Evolutionary conservation across 2,113 vertebrate genomes (phyloP), one percentile per base, ranked within the genome.

Genomic region (Pseudorhombus dupliciocellatus): DNA sequence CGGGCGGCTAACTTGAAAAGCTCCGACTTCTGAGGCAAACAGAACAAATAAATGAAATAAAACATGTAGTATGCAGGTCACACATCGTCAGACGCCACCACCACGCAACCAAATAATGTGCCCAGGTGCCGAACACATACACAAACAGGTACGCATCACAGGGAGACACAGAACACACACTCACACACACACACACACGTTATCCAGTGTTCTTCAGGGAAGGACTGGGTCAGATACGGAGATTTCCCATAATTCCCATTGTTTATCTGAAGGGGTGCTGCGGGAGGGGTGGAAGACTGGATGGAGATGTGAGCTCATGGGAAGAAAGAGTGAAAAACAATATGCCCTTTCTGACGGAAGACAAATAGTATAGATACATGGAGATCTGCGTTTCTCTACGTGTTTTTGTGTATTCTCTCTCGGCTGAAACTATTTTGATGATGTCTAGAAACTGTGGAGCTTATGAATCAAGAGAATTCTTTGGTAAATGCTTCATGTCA

Each of bases 221-320:
- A 85, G 84, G 86, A 84, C 44, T 44, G 90, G 89, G 90, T 90
- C 88, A 88, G 92, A 94, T 93, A 93, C 93, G 91, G 92, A 92
- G 93, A 94, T 94, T 94, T 94, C 93, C 92, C 91, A 92, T 79
- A 79, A 89, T 86, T 91, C 81, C 50, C 25, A 48, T 80, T 50
- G 80, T 88, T 75, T 83, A 66, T 67, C 84, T 83, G 58, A 52
- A 73, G 52, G 52, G 77, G 70, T 57, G 75, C 50, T 59, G 76
- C 34, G 3, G 66, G 66, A 58, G 61, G 64, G 81, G 75, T 79
- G 85, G 76, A 51, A 30, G 72, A 77, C 52, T 77, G 61, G 58
- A 87, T 87, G 88, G 52, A 81, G 28, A 79, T 74, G 73, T 53
- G 7, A 25, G 37, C 42, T 37, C 34, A 82, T 53, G 42, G 26